Percentiles rank a stretch among this genome's conserved stretches.
Conservation (phyloP, 2,888 invertebrate species). For the Siphonodentalium dalli region DNA sequence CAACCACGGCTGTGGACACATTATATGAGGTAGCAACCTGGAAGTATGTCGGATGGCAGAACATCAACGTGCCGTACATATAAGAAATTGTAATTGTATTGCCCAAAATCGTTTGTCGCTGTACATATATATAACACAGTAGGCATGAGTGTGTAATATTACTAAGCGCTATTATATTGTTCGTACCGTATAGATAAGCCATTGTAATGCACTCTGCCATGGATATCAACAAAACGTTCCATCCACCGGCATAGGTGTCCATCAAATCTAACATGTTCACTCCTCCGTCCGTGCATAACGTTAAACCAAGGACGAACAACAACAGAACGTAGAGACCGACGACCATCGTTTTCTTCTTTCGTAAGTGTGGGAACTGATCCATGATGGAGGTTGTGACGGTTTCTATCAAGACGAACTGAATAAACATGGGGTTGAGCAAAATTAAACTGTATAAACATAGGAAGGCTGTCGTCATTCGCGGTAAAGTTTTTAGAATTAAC, state of each 20-base stretch:
- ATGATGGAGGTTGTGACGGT: conserved; percentile 63
- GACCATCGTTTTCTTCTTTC: conserved; percentile 62
- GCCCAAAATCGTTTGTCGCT: too few species aligned
- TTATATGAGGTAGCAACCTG: too few species aligned
- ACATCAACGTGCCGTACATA: too few species aligned
- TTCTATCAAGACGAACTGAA: conserved; percentile 65
- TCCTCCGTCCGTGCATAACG: conserved; percentile 52
- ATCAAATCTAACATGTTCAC: conserved; percentile 53
- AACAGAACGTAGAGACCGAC: conserved; percentile 38
- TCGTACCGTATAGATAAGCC: conserved; percentile 71
- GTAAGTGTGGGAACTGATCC: conserved; percentile 61
- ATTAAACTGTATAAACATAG: background rate
- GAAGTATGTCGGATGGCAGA: too few species aligned
- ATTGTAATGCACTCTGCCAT: conserved; percentile 75
- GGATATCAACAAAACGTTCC: conserved; percentile 72
- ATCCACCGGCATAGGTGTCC: conserved; percentile 58
- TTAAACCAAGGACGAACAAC: conserved; percentile 54
- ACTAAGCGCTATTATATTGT: background rate
- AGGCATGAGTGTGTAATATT: background rate
- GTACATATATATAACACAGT: background rate
- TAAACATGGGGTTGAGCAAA: conserved; percentile 19
- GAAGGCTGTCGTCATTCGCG: too few species aligned
- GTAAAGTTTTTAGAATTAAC: too few species aligned
- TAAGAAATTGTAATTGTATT: too few species aligned
- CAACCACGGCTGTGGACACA: too few species aligned